phyloP scores from a whole-genome alignment of 2,113 vertebrate genomes.

The Elephantulus edwardii region DNA sequence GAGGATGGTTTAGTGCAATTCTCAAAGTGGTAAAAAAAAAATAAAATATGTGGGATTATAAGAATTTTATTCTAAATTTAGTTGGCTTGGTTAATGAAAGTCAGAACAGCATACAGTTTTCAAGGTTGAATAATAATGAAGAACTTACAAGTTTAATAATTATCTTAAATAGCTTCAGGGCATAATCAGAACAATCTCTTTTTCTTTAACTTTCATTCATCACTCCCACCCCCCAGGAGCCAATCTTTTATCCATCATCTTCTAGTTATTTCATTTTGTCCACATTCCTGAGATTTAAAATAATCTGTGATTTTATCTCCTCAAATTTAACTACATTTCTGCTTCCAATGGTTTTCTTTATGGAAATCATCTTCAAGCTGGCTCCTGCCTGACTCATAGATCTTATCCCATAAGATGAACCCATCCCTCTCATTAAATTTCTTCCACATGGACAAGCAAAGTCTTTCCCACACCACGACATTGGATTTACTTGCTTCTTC shows the following conservation, averaged over 20 bases:
- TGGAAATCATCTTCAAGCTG: not conserved
- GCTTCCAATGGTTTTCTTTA: not conserved
- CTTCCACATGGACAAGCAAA: not conserved
- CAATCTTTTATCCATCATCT: not conserved
- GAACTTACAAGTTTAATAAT: constrained; percentile 51
- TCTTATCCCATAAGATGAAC: not conserved
- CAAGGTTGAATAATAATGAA: constrained; percentile 11
- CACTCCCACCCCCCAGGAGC: not conserved
- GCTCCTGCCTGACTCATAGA: not conserved
- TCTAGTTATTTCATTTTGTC: constrained; percentile 14
- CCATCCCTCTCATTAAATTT: not conserved
- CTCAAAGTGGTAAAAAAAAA: constrained; percentile 45
- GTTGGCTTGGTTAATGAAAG: constrained; percentile 13
- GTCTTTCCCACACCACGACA: not conserved
- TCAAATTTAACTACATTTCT: not conserved
- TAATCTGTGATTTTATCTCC: not conserved
- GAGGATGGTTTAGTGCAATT: not conserved
- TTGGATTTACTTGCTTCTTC: not conserved
- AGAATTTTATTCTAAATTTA: constrained; percentile 13
- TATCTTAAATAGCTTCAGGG: not conserved
- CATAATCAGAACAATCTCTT: not conserved
- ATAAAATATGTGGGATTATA: no score
- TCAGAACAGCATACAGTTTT: not conserved
- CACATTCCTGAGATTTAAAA: not conserved
- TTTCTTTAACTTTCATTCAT: not conserved